A percentile compares a stretch with the other conserved stretches of the same genome.
Evolutionary conservation across 1,140 invertebrate species (phyloP).

Genomic region (Trissolcus basalis): DNA sequence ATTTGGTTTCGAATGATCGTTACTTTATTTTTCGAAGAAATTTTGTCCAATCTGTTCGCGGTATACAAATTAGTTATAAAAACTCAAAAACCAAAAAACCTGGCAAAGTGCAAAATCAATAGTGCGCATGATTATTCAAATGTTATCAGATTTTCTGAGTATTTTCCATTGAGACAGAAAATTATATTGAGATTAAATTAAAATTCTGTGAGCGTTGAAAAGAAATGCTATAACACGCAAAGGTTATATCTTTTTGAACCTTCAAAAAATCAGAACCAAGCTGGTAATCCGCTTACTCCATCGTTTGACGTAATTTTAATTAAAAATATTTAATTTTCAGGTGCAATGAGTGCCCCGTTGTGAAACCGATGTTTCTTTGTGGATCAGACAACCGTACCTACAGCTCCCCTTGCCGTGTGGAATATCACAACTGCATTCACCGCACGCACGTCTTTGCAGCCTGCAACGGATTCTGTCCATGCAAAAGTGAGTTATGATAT

Average conservation of each 20-base stretch:
- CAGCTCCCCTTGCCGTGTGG: constrained; percentile 90
- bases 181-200: too few species aligned
- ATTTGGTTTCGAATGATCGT: too few species aligned
- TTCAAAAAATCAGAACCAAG: neutral
- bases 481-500: constrained; percentile 80
- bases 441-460: constrained; percentile 83
- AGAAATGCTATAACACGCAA: too few species aligned
- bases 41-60: too few species aligned
- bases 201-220: too few species aligned
- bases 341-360: constrained; percentile 87
- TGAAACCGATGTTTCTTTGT: constrained; percentile 89
- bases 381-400: constrained; percentile 95
- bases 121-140: too few species aligned
- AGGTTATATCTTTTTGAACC: neutral
- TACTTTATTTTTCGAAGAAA: too few species aligned
- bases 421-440: constrained; percentile 95
- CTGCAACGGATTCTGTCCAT: constrained; percentile 94
- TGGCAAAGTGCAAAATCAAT: too few species aligned
- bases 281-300: neutral
- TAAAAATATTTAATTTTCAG: constrained; percentile 71
- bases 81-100: too few species aligned
- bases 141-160: too few species aligned
- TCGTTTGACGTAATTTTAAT: constrained; percentile 23
- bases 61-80: too few species aligned
- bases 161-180: too few species aligned